Percentiles rank a stretch among this genome's conserved stretches.
These are phyloP conservation scores for Brenthis ino DNA, from an alignment of 2,888 invertebrate genomes.

Conservation along the genomic window DNA sequence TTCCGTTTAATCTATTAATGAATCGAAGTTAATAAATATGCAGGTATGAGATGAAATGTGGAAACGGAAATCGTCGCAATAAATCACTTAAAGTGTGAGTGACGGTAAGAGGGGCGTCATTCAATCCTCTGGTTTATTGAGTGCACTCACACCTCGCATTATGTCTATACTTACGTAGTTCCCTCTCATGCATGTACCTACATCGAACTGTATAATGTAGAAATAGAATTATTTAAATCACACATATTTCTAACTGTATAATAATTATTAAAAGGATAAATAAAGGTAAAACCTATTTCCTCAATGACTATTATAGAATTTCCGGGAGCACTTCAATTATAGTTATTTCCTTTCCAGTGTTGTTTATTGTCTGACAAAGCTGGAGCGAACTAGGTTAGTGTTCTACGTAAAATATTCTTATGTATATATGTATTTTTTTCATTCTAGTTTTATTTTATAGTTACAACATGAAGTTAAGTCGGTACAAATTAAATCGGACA, in stretches of 20 bases:
- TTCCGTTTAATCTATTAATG: constrained; percentile 43
- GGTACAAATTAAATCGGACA: background rate
- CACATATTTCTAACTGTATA: background rate
- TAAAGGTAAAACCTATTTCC: constrained; percentile 23
- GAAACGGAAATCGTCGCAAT: constrained; percentile 59
- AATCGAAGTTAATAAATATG: constrained; percentile 39
- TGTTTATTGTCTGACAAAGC: constrained; percentile 15
- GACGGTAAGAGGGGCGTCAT: constrained; percentile 56
- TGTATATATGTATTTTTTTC: background rate
- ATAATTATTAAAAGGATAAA: background rate
- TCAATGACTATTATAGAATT: constrained; percentile 18
- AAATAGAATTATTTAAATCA: background rate
- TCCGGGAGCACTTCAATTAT: constrained; percentile 24
- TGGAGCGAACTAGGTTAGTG: constrained; percentile 13
- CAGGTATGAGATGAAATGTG: constrained; percentile 45
- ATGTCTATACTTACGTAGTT: constrained; percentile 1
- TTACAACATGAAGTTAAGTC: background rate
- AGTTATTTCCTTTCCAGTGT: constrained; percentile 20
- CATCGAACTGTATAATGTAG: background rate
- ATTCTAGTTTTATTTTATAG: background rate
- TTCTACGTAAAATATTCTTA: background rate
- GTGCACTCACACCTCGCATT: constrained; percentile 28
- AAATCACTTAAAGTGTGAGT: constrained; percentile 61
- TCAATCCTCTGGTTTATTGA: constrained; percentile 35
- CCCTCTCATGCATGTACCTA: background rate